A percentile compares a stretch with the other conserved stretches of the same genome.
Conservation (phyloP, 2,113 vertebrate species). For the Lamprotornis superbus region DNA sequence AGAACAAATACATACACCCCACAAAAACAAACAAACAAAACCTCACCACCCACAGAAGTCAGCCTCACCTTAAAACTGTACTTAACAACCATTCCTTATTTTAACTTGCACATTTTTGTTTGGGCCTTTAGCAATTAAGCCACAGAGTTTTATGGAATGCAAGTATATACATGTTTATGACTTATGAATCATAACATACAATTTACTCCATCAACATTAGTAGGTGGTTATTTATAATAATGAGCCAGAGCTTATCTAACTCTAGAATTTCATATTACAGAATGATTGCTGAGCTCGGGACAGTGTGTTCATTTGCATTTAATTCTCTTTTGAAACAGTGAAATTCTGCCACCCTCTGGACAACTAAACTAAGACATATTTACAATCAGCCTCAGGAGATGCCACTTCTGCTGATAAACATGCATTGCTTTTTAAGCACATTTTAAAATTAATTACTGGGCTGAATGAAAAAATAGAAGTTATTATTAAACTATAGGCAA, state of each 20-base stretch:
- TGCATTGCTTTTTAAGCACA: background rate
- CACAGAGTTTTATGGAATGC: background rate
- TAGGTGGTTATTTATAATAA: conserved; percentile 54
- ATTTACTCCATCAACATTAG: conserved; percentile 58
- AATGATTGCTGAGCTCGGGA: conserved; percentile 55
- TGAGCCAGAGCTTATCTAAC: conserved; percentile 47
- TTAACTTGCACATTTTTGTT: background rate
- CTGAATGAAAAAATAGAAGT: background rate
- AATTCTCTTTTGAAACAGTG: conserved; percentile 68
- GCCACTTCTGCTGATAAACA: background rate
- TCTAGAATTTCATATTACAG: conserved; percentile 57
- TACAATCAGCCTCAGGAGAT: background rate
- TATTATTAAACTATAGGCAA: background rate
- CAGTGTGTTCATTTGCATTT: conserved; percentile 56
- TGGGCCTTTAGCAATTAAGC: conserved; percentile 40
- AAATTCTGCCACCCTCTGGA: conserved; percentile 92
- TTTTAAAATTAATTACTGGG: background rate
- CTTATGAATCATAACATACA: conserved; percentile 46
- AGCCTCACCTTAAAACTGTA: conserved; percentile 39
- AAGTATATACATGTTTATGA: conserved; percentile 42
- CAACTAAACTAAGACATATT: conserved; percentile 52
- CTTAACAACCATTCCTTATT: background rate
- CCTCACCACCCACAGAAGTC: background rate
- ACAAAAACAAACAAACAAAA: background rate
- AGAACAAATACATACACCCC: background rate